These are phyloP conservation scores for Platyrinchus mystaceus DNA, from an alignment of 2,797 vertebrate species.

Conservation along the genomic window DNA sequence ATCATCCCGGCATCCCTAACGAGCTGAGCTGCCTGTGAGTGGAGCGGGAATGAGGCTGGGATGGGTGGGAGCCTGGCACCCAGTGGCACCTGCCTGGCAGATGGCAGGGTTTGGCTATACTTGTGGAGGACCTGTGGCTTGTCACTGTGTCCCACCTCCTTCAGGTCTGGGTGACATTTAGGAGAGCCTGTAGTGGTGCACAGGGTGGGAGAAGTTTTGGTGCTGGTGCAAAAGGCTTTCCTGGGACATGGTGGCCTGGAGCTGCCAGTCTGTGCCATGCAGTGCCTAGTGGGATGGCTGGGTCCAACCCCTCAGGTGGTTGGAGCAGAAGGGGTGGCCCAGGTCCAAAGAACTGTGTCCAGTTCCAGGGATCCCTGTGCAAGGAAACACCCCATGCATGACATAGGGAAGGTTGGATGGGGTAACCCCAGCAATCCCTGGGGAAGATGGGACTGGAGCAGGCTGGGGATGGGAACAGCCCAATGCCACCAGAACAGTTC, in stretches of 20 bases:
- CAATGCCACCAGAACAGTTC: fast-evolving
- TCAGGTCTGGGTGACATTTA: neutral
- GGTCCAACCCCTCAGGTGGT: neutral
- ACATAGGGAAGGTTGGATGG: neutral
- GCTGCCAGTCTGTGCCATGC: neutral
- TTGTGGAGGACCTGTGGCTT: neutral
- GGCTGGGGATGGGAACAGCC: no score
- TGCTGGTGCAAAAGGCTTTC: neutral
- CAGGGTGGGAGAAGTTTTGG: fast-evolving
- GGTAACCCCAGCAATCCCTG: fast-evolving
- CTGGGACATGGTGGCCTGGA: neutral
- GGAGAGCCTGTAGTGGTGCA: neutral
- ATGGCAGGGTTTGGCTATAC: fast-evolving
- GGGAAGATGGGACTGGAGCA: neutral
- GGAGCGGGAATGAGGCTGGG: neutral
- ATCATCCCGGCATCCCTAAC: conserved; percentile 1
- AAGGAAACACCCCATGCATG: fast-evolving
- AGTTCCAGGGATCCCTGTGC: fast-evolving
- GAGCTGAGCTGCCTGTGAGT: neutral
- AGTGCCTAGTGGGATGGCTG: neutral
- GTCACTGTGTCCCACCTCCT: neutral
- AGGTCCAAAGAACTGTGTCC: neutral
- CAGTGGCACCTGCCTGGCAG: fast-evolving
- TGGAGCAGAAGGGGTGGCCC: neutral
- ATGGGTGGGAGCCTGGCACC: neutral